Conservation (phyloP, 2,113 vertebrate species). For the Chrysochloris asiatica region DNA sequence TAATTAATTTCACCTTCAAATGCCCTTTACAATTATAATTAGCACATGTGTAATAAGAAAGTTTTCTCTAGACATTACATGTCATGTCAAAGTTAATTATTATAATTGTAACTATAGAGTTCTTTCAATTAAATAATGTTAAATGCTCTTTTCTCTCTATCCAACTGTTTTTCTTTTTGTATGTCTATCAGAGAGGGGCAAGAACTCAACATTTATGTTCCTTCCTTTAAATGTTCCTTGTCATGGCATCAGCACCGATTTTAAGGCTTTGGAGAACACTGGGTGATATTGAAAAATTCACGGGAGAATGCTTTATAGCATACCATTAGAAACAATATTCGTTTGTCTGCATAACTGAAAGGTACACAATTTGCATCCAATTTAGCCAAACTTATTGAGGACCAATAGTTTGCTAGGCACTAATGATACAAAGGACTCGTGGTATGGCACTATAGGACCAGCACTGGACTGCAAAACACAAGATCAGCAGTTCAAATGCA, state of each 20-base stretch:
- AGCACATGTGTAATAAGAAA: constrained; percentile 73
- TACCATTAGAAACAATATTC: background rate
- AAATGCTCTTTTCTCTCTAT: constrained; percentile 39
- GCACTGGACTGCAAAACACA: too few relatives aligned
- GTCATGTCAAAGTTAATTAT: constrained; percentile 75
- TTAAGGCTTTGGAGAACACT: background rate
- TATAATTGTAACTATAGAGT: constrained; percentile 75
- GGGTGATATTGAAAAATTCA: background rate
- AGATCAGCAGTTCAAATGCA: too few relatives aligned
- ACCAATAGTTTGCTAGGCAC: background rate
- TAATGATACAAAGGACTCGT: too few relatives aligned
- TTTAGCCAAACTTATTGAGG: constrained; percentile 18
- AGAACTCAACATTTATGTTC: constrained; percentile 9
- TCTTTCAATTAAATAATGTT: constrained; percentile 69
- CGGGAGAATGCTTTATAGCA: background rate
- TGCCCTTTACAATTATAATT: constrained; percentile 79
- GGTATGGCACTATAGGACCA: too few relatives aligned
- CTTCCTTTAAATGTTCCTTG: background rate
- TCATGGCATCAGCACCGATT: background rate
- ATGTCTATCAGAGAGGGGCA: constrained; percentile 49
- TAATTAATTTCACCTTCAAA: constrained; percentile 79
- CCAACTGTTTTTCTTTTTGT: constrained; percentile 25
- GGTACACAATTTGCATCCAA: background rate
- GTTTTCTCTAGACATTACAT: constrained; percentile 80
- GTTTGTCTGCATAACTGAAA: background rate